Evolutionary conservation across 2,797 vertebrate species (phyloP).

Genomic region (Bradypus variegatus): DNA sequence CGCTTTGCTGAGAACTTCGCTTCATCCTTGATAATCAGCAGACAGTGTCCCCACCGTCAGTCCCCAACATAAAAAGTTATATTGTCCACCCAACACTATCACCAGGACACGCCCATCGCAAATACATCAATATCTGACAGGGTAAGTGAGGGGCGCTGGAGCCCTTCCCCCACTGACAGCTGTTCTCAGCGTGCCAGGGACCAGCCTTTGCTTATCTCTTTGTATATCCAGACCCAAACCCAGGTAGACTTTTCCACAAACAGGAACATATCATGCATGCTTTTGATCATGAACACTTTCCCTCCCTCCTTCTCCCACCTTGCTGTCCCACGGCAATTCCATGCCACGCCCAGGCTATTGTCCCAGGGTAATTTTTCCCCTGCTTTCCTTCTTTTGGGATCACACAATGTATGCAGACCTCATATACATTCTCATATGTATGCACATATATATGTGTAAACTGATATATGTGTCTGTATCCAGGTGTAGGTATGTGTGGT

Average conservation of each 20-base stretch:
- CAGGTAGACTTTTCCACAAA: background rate
- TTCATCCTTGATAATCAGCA: background rate
- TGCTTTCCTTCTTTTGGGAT: background rate
- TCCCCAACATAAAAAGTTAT: background rate
- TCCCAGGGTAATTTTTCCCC: background rate
- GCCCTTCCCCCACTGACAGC: too few species aligned
- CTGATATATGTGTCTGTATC: background rate
- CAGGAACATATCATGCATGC: too few species aligned
- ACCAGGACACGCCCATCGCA: too few species aligned
- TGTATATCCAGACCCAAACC: too few species aligned
- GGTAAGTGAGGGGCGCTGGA: too few species aligned
- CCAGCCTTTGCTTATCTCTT: too few species aligned
- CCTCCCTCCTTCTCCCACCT: background rate
- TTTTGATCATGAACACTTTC: too few species aligned
- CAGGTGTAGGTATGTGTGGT: too few species aligned
- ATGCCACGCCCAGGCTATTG: too few species aligned
- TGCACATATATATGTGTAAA: background rate
- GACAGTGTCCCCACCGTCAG: too few species aligned
- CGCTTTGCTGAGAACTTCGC: background rate
- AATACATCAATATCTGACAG: background rate
- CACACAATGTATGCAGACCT: background rate
- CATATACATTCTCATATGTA: background rate
- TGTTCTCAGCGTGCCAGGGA: too few species aligned
- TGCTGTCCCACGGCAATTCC: background rate
- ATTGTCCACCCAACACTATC: background rate